Conservation (phyloP, 2,888 invertebrate genomes). For the Drosophila borealis region DNA sequence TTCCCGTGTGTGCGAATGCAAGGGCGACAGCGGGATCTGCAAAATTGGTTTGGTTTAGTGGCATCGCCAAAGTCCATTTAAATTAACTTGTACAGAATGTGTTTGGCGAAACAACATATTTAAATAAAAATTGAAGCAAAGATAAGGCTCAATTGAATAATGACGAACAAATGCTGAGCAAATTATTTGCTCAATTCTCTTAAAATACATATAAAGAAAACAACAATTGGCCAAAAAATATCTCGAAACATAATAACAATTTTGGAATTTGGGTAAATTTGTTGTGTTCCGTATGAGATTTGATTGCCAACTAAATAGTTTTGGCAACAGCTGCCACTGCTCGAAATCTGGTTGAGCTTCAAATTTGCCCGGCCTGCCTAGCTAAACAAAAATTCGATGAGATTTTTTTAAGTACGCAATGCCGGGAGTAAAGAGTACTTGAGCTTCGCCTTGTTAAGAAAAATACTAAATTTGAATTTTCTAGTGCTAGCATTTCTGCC, state of each 20-base stretch:
- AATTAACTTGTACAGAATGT: not conserved
- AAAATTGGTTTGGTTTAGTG: not conserved
- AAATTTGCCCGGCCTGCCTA: too few relatives aligned
- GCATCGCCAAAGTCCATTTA: not conserved
- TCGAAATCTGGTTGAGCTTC: not conserved
- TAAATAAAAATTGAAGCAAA: too few relatives aligned
- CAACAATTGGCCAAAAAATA: not conserved
- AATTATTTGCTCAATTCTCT: too few relatives aligned
- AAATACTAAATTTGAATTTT: too few relatives aligned
- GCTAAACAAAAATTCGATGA: too few relatives aligned
- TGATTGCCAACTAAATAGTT: conserved; percentile 10
- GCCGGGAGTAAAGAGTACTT: too few relatives aligned
- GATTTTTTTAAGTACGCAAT: too few relatives aligned
- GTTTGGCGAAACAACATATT: not conserved
- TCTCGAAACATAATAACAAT: conserved; percentile 1
- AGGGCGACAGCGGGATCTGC: not conserved
- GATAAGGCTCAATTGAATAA: too few relatives aligned
- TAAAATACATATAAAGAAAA: not conserved
- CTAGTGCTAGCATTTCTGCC: too few relatives aligned
- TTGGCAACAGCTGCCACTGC: not conserved
- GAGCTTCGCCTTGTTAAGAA: too few relatives aligned
- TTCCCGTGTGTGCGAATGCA: not conserved
- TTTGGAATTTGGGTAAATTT: conserved; percentile 8
- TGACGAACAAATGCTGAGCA: too few relatives aligned
- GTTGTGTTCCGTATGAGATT: conserved; percentile 16